Conservation (phyloP, 2,888 invertebrate genomes). For the Himalopsyche kuldschensis region DNA sequence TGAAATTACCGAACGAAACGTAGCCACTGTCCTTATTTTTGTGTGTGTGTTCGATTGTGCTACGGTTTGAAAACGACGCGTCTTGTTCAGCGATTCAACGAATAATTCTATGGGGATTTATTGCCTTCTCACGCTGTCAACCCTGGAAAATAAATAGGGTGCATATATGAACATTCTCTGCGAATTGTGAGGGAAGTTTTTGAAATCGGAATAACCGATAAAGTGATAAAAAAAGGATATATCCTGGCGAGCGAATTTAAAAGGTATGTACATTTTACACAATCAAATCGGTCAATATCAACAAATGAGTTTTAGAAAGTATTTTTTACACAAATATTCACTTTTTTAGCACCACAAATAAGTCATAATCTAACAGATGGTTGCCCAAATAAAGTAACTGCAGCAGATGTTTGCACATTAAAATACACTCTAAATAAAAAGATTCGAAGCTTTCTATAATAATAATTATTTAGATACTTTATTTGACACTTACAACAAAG, state of each 20-base stretch:
- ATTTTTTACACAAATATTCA: too few relatives aligned
- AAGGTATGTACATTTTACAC: neutral
- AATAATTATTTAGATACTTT: too few relatives aligned
- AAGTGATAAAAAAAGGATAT: neutral
- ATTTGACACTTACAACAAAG: too few relatives aligned
- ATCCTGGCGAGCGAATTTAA: neutral
- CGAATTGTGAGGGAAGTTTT: neutral
- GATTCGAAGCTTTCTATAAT: too few relatives aligned
- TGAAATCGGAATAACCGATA: neutral
- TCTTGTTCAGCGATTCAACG: neutral
- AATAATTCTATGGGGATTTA: neutral
- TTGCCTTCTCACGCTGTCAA: neutral
- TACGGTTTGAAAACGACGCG: conserved; percentile 2
- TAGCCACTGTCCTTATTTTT: neutral
- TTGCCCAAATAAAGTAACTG: neutral
- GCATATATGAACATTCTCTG: neutral
- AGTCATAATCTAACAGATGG: neutral
- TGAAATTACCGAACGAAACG: neutral
- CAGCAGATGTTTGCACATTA: too few relatives aligned
- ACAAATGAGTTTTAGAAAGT: neutral
- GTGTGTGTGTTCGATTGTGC: neutral
- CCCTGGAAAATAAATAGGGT: neutral
- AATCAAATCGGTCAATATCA: neutral
- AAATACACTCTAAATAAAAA: too few relatives aligned
- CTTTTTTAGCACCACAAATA: too few relatives aligned